A percentile compares a stretch with the other conserved stretches of the same genome.
Evolutionary conservation across 2,888 invertebrate genomes (phyloP).

Genomic region (Melanophora roralis): DNA sequence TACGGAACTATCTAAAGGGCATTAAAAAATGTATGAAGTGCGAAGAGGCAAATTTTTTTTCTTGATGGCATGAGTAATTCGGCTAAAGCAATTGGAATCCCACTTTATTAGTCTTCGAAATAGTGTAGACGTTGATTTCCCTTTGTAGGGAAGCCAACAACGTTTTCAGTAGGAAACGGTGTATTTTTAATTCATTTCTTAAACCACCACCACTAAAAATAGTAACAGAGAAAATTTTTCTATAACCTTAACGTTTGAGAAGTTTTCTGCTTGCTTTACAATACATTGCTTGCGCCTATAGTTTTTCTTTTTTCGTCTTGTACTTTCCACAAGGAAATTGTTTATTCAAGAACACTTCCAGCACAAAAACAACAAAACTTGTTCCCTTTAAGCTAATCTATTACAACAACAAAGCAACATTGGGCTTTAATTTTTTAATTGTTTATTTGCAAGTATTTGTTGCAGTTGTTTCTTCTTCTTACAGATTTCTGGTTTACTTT

Average conservation of each 20-base stretch:
- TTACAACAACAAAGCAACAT: constrained; percentile 12
- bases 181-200: too few species aligned
- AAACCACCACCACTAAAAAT: background rate
- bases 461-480: background rate
- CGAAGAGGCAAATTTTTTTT: too few species aligned
- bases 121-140: too few species aligned
- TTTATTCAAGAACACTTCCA: constrained; percentile 36
- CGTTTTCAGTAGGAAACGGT: background rate
- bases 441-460: constrained; percentile 67
- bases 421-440: constrained; percentile 72
- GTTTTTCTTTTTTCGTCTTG: constrained; percentile 22
- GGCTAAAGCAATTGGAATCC: too few species aligned
- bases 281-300: constrained; percentile 63
- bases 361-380: constrained; percentile 37
- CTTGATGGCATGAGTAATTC: too few species aligned
- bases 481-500: background rate
- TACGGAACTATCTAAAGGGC: too few species aligned
- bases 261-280: constrained; percentile 58
- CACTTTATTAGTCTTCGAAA: too few species aligned
- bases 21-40: too few species aligned
- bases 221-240: constrained; percentile 27
- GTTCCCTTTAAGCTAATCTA: constrained; percentile 54
- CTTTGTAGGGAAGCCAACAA: too few species aligned
- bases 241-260: constrained; percentile 21
- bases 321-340: constrained; percentile 54